phyloP scores from a whole-genome alignment of 1,140 invertebrate species.

The Diploscapter pachys region DNA sequence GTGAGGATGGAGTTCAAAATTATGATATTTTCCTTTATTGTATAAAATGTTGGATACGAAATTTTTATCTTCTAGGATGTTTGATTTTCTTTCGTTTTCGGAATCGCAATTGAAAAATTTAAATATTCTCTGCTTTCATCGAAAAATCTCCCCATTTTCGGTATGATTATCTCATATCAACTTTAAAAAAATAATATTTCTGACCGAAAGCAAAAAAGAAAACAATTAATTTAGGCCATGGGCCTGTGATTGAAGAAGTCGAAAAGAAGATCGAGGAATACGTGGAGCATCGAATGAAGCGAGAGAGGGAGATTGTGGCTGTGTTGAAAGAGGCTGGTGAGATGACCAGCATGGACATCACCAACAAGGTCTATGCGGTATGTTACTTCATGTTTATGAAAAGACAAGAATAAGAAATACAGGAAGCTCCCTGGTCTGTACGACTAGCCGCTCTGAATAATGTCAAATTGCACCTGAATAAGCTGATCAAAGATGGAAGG shows the following conservation, averaged over 20 bases:
- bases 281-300: slow-evolving; percentile 73
- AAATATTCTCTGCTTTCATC: too few species aligned
- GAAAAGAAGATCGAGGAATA: slow-evolving; percentile 75
- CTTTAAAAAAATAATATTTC: too few species aligned
- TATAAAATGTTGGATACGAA: too few species aligned
- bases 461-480: slow-evolving; percentile 78
- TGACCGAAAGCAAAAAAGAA: too few species aligned
- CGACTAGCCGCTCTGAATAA: slow-evolving; percentile 76
- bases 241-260: slow-evolving; percentile 74
- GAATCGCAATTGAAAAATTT: too few species aligned
- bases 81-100: too few species aligned
- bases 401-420: slow-evolving; percentile 19
- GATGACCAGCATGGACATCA: slow-evolving; percentile 75
- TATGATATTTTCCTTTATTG: too few species aligned
- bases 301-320: slow-evolving; percentile 81
- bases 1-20: slow-evolving; percentile 45
- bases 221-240: slow-evolving; percentile 69
- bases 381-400: slow-evolving; percentile 17
- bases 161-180: too few species aligned
- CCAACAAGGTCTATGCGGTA: slow-evolving; percentile 72
- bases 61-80: too few species aligned
- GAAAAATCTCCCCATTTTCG: too few species aligned
- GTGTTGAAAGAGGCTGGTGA: slow-evolving; percentile 63
- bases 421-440: slow-evolving; percentile 73
- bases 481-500: slow-evolving; percentile 74